phyloP scores from a whole-genome alignment of 2,797 vertebrate species.

The Propithecus deckenii region DNA sequence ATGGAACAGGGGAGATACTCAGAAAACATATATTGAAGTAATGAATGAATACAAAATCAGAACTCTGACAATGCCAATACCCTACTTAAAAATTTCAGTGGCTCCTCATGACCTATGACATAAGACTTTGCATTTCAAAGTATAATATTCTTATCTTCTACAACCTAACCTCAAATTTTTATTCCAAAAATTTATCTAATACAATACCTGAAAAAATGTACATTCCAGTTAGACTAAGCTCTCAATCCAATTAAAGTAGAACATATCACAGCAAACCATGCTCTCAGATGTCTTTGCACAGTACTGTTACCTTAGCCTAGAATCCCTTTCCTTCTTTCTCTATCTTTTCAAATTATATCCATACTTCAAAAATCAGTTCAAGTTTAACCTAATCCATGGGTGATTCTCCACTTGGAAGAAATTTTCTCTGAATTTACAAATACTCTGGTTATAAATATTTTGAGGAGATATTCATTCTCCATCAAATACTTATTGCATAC shows the following conservation, averaged over 20 bases:
- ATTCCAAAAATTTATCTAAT: neutral
- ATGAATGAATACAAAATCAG: neutral
- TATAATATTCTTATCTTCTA: neutral
- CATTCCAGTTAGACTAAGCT: neutral
- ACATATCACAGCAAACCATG: neutral
- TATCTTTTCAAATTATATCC: neutral
- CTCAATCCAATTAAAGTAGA: neutral
- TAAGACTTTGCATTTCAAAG: neutral
- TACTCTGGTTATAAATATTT: neutral
- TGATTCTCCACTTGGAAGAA: neutral
- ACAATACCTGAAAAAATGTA: neutral
- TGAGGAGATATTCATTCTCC: neutral
- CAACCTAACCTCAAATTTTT: neutral
- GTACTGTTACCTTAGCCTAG: neutral
- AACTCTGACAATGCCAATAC: neutral
- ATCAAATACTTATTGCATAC: neutral
- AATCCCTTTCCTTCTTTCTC: neutral
- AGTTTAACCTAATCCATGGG: neutral
- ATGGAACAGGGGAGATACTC: neutral
- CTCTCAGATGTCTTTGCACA: neutral
- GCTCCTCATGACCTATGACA: neutral
- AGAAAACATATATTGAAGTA: neutral
- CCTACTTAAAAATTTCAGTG: neutral
- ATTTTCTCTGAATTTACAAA: neutral
- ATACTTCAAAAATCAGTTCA: neutral